A percentile compares a stretch with the other conserved stretches of the same genome.
These are phyloP conservation scores for Patella vulgata DNA, from an alignment of 1,140 invertebrate genomes.

Conservation along the genomic window DNA sequence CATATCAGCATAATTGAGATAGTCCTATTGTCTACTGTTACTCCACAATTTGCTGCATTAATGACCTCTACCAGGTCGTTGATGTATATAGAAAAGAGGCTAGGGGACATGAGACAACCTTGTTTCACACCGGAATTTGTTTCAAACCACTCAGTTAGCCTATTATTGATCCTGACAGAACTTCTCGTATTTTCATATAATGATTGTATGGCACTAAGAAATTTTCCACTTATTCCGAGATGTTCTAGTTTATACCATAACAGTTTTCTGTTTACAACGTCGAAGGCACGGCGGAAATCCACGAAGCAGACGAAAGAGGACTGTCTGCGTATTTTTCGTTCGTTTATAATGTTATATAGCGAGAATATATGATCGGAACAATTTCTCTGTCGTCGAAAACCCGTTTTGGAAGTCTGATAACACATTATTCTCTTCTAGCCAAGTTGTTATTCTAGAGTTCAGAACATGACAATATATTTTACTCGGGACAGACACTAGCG, in stretches of 20 bases:
- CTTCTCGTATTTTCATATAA: constrained; percentile 10
- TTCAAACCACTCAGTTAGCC: constrained; percentile 16
- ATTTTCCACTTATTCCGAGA: constrained; percentile 7
- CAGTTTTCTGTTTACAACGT: neutral
- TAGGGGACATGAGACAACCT: constrained; percentile 18
- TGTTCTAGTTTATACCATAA: constrained; percentile 9
- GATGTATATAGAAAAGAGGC: constrained; percentile 13
- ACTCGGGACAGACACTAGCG: constrained; percentile 13
- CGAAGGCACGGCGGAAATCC: too few relatives aligned
- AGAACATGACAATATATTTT: constrained; percentile 17
- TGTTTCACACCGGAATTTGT: constrained; percentile 12
- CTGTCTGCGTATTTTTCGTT: too few relatives aligned
- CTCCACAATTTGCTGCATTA: constrained; percentile 8
- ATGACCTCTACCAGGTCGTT: constrained; percentile 16
- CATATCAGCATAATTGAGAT: constrained; percentile 24
- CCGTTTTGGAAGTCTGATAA: constrained; percentile 21
- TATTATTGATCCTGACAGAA: constrained; percentile 5
- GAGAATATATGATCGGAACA: constrained; percentile 2
- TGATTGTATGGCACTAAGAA: constrained; percentile 13
- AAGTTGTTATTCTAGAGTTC: constrained; percentile 2
- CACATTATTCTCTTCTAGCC: constrained; percentile 12
- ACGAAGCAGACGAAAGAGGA: too few relatives aligned
- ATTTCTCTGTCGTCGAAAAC: too few relatives aligned
- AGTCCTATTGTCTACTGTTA: too few relatives aligned
- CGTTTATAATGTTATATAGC: too few relatives aligned